A percentile compares a stretch with the other conserved stretches of the same genome.
Conservation (phyloP, 1,140 invertebrate genomes). For the Drosophila auraria region DNA sequence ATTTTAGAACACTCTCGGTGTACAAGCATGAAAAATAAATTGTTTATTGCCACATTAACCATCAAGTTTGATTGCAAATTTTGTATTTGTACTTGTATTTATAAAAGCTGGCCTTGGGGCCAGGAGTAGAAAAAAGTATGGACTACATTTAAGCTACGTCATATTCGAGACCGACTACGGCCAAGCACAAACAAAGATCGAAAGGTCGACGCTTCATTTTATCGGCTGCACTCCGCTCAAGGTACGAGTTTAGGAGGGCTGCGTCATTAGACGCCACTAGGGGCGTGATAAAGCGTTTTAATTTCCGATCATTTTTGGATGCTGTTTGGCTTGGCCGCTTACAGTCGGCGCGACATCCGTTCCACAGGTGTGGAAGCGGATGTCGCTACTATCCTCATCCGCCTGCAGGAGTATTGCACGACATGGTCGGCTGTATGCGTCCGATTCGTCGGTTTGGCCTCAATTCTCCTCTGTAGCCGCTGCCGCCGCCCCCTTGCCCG, state of each 20-base stretch:
- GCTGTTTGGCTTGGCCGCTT: constrained; percentile 1
- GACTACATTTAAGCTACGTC: constrained; percentile 15
- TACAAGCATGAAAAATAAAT: not conserved
- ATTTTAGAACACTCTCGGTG: not conserved
- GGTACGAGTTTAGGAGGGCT: constrained; percentile 47
- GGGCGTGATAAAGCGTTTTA: not conserved
- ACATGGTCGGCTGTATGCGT: constrained; percentile 56
- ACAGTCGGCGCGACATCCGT: constrained; percentile 35
- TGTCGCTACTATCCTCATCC: constrained; percentile 66
- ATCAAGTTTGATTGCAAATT: not conserved
- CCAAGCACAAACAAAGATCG: constrained; percentile 34
- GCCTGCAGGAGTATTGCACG: constrained; percentile 46
- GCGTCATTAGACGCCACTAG: constrained; percentile 43
- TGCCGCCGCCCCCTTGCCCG: constrained; percentile 22
- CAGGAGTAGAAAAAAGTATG: constrained; percentile 18
- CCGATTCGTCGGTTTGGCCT: constrained; percentile 72
- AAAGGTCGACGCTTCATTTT: not conserved
- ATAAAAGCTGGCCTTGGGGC: not conserved
- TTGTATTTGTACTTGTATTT: not conserved
- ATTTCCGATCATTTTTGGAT: not conserved
- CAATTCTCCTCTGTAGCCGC: constrained; percentile 49
- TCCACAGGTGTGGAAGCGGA: constrained; percentile 15
- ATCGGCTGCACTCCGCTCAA: constrained; percentile 42
- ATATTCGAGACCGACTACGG: constrained; percentile 12
- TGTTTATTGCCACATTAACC: not conserved